Conservation (phyloP, 1,140 invertebrate genomes). For the Drosophila miranda region DNA sequence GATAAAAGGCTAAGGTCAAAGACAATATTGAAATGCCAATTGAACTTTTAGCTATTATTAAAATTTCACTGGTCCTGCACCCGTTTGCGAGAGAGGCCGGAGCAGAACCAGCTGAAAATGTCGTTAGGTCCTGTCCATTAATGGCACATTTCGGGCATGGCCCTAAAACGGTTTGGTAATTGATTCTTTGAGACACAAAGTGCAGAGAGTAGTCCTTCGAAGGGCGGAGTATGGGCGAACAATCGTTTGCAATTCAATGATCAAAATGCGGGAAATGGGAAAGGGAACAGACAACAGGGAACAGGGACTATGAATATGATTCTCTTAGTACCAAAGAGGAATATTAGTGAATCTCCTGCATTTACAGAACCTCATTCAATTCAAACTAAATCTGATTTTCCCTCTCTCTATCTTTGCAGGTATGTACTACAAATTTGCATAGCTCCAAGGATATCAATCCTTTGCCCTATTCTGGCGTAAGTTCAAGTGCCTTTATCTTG, state of each 20-base stretch:
- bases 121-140: slow-evolving; percentile 12
- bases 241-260: no score
- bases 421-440: slow-evolving; percentile 68
- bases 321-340: background rate
- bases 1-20: slow-evolving; percentile 79
- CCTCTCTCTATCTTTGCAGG: slow-evolving; percentile 62
- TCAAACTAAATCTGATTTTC: slow-evolving; percentile 39
- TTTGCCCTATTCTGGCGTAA: slow-evolving; percentile 53
- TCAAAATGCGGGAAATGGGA: no score
- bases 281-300: no score
- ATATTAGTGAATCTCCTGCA: slow-evolving; percentile 1
- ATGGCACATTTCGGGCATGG: background rate
- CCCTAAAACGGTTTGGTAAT: slow-evolving; percentile 19
- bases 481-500: slow-evolving; percentile 55
- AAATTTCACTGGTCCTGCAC: slow-evolving; percentile 51
- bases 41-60: slow-evolving; percentile 77
- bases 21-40: slow-evolving; percentile 80
- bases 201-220: background rate
- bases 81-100: background rate
- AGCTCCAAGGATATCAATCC: slow-evolving; percentile 43
- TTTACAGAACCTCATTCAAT: slow-evolving; percentile 12
- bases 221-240: no score
- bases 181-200: background rate
- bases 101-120: slow-evolving; percentile 21
- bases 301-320: no score